These are phyloP conservation scores for Cyaniris semiargus DNA, from an alignment of 2,888 invertebrate species.

Conservation along the genomic window DNA sequence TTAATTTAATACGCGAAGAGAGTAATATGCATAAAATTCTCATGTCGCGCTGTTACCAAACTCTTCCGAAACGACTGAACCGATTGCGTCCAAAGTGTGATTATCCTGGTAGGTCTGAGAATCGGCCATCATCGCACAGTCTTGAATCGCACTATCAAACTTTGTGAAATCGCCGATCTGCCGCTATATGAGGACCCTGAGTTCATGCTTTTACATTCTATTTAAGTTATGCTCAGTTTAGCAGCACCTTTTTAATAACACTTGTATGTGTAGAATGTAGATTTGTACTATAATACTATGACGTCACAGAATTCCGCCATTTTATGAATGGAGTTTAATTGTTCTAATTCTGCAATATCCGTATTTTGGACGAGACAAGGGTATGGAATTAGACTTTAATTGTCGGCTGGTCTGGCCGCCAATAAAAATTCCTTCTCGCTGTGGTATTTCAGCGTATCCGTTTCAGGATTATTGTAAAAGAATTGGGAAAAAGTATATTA, in stretches of 20 bases:
- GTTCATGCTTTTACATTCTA: too few species aligned
- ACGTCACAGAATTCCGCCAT: not conserved
- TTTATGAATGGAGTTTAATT: slow-evolving; percentile 15
- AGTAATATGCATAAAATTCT: not conserved
- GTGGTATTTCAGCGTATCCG: not conserved
- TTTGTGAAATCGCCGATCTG: too few species aligned
- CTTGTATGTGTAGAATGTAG: not conserved
- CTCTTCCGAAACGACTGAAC: too few species aligned
- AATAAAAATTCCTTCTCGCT: not conserved
- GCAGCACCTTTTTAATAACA: too few species aligned
- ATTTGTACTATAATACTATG: not conserved
- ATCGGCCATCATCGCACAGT: too few species aligned
- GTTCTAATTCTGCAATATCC: not conserved
- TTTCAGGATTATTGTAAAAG: not conserved
- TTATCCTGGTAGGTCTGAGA: too few species aligned
- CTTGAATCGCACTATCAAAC: too few species aligned
- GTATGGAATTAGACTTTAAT: not conserved
- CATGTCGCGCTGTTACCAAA: too few species aligned
- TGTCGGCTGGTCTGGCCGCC: not conserved
- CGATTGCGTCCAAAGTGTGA: too few species aligned
- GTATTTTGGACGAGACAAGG: slow-evolving; percentile 13
- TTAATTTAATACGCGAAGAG: not conserved
- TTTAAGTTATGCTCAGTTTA: too few species aligned
- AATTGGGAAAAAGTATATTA: not conserved
- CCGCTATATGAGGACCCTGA: too few species aligned